Conservation (phyloP, 2,888 invertebrate genomes). For the Norana najaformis region DNA sequence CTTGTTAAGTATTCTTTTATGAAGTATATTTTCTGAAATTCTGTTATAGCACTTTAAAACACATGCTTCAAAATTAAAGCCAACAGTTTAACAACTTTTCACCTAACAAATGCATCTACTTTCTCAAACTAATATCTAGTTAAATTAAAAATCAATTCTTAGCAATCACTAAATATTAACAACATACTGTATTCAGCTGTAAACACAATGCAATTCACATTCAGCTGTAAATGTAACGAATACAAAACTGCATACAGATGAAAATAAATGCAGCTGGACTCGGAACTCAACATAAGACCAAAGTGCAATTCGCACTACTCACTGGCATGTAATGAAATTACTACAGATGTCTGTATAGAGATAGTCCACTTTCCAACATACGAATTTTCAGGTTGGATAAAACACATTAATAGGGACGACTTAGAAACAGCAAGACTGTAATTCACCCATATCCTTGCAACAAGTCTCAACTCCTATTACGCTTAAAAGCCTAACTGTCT, state of each 20-base stretch:
- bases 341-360: slow-evolving; percentile 2
- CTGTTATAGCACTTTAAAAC: background rate
- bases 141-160: background rate
- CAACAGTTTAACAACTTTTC: background rate
- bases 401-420: background rate
- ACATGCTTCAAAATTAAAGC: background rate
- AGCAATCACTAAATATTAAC: background rate
- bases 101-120: background rate
- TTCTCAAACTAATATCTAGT: background rate
- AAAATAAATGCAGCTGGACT: background rate
- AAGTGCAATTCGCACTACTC: background rate
- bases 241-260: no score
- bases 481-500: background rate
- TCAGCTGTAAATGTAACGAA: background rate
- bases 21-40: background rate
- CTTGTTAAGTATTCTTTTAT: background rate
- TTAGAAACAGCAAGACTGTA: background rate
- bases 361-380: background rate
- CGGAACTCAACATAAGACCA: background rate
- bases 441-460: background rate
- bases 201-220: background rate
- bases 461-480: background rate
- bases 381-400: background rate
- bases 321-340: background rate
- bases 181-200: slow-evolving; percentile 13